phyloP scores from a whole-genome alignment of 2,888 invertebrate genomes.

The Xiphydria camelus region DNA sequence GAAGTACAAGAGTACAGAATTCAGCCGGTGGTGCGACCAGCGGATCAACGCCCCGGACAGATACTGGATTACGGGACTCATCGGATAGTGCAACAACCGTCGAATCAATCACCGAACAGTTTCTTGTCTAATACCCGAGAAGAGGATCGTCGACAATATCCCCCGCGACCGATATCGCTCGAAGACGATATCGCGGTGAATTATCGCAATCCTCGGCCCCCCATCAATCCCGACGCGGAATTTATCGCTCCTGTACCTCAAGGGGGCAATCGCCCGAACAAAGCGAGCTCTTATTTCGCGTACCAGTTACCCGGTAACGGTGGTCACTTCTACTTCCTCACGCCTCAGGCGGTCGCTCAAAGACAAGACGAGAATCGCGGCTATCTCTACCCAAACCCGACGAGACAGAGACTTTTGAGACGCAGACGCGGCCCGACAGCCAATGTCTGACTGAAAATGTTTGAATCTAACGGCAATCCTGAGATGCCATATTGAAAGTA shows the following conservation, averaged over 20 bases:
- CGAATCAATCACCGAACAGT: conserved; percentile 2
- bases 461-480: conserved; percentile 21
- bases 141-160: conserved; percentile 59
- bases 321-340: conserved; percentile 78
- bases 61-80: conserved; percentile 41
- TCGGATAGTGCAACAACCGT: conserved; percentile 33
- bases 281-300: conserved; percentile 67
- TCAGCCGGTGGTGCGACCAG: background rate
- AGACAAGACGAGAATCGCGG: conserved; percentile 38
- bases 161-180: conserved; percentile 36
- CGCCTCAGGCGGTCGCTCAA: conserved; percentile 66
- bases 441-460: conserved; percentile 24
- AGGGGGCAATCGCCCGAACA: conserved; percentile 30
- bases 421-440: conserved; percentile 42
- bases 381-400: conserved; percentile 41
- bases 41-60: background rate
- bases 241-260: conserved; percentile 56
- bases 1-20: background rate
- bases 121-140: conserved; percentile 47
- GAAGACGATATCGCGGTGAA: conserved; percentile 63
- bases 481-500: conserved; percentile 33
- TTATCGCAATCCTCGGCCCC: conserved; percentile 64
- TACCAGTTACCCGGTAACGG: conserved; percentile 76
- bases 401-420: conserved; percentile 40
- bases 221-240: conserved; percentile 65